These are phyloP conservation scores for Gopherus flavomarginatus DNA, from an alignment of 2,113 vertebrate species.

Conservation along the genomic window DNA sequence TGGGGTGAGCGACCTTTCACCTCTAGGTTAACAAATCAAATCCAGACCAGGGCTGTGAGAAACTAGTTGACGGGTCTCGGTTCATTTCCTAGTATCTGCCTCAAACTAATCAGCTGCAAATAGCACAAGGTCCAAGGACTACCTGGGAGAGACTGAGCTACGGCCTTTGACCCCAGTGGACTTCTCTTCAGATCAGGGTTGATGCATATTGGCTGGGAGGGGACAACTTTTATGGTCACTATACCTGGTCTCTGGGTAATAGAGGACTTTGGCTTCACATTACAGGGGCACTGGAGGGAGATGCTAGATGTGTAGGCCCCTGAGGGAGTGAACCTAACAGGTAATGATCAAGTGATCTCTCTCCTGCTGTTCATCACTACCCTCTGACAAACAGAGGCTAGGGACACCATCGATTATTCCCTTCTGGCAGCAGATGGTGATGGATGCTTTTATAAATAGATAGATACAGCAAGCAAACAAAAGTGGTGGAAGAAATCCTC, in stretches of 20 bases:
- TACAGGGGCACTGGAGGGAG: background rate
- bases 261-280: background rate
- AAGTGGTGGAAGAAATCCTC: background rate
- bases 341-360: too few species aligned
- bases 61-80: rapidly evolving
- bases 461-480: background rate
- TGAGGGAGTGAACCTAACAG: too few species aligned
- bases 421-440: background rate
- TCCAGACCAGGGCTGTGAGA: background rate
- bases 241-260: background rate
- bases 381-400: too few species aligned
- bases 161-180: background rate
- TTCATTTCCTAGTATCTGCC: background rate
- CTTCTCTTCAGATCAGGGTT: background rate
- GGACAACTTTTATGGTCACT: background rate
- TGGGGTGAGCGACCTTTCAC: background rate
- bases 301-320: background rate
- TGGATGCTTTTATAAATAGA: background rate
- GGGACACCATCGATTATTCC: background rate
- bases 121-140: background rate
- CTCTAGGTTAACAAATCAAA: background rate
- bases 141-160: too few species aligned
- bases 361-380: too few species aligned
- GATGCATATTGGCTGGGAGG: background rate
- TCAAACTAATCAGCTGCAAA: background rate